A percentile compares a stretch with the other conserved stretches of the same genome.
These are phyloP conservation scores for Nycticebus coucang DNA, from an alignment of 2,113 vertebrate genomes.

Conservation along the genomic window DNA sequence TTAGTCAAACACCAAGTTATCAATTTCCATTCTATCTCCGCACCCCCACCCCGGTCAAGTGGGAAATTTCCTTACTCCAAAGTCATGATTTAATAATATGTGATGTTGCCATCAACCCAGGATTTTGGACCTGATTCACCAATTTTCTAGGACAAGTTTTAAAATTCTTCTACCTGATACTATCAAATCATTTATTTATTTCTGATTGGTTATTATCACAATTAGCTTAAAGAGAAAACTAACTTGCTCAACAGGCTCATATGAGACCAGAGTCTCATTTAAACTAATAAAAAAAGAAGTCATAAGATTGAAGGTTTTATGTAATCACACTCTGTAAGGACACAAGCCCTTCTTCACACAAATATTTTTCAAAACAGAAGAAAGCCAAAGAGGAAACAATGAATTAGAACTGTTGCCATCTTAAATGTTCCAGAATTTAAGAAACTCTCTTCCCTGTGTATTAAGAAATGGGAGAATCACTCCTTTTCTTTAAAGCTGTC, in stretches of 20 bases:
- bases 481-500: conserved; percentile 27
- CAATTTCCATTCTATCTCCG: not conserved
- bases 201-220: not conserved
- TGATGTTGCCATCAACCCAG: not conserved
- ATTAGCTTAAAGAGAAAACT: not conserved
- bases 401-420: not conserved
- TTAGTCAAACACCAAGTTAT: not conserved
- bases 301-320: not conserved
- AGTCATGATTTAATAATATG: conserved; percentile 47
- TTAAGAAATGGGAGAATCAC: not conserved
- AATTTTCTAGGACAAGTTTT: conserved; percentile 29
- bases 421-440: not conserved
- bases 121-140: conserved; percentile 12
- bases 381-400: not conserved
- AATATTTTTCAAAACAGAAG: conserved; percentile 38
- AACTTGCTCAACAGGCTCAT: not conserved
- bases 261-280: not conserved
- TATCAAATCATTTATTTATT: not conserved
- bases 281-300: conserved; percentile 21
- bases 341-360: not conserved
- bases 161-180: not conserved
- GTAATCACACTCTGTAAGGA: not conserved
- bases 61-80: conserved; percentile 45
- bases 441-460: not conserved
- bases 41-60: not conserved